These are phyloP conservation scores for Sinocyclocheilus anophthalmus DNA, from an alignment of 2,113 vertebrate species.

Conservation along the genomic window DNA sequence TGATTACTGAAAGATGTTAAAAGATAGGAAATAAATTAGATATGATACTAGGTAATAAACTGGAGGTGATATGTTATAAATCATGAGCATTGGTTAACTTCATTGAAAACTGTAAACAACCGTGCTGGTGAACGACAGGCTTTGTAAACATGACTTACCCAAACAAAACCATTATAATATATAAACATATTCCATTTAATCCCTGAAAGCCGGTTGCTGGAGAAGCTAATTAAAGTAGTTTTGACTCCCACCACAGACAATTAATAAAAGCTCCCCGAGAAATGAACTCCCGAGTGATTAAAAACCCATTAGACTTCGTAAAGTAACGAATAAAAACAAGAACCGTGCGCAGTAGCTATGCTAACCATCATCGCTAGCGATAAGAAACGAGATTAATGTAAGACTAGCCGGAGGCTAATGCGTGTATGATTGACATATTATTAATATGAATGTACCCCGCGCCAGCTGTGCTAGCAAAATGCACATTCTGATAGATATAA, in stretches of 20 bases:
- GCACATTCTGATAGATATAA: neutral
- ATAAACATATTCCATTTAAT: neutral
- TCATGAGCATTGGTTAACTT: neutral
- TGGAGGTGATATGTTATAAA: neutral
- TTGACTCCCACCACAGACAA: neutral
- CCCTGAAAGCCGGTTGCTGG: neutral
- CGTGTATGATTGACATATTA: neutral
- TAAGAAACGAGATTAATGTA: neutral
- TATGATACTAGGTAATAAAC: neutral
- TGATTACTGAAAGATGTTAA: too few relatives aligned
- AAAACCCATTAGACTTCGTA: neutral
- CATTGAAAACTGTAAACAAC: neutral
- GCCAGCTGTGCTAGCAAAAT: neutral
- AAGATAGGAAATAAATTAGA: too few relatives aligned
- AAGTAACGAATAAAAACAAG: constrained; percentile 7
- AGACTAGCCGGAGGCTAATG: neutral
- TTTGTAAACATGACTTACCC: neutral
- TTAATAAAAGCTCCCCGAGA: neutral
- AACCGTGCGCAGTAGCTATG: constrained; percentile 11
- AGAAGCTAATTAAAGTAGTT: neutral
- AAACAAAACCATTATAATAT: neutral
- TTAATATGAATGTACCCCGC: neutral
- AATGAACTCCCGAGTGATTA: neutral
- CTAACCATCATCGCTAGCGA: constrained; percentile 33
- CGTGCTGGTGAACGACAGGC: neutral